These are phyloP conservation scores for Leptobrachium leishanense DNA, from an alignment of 2,113 vertebrate genomes.

Conservation along the genomic window DNA sequence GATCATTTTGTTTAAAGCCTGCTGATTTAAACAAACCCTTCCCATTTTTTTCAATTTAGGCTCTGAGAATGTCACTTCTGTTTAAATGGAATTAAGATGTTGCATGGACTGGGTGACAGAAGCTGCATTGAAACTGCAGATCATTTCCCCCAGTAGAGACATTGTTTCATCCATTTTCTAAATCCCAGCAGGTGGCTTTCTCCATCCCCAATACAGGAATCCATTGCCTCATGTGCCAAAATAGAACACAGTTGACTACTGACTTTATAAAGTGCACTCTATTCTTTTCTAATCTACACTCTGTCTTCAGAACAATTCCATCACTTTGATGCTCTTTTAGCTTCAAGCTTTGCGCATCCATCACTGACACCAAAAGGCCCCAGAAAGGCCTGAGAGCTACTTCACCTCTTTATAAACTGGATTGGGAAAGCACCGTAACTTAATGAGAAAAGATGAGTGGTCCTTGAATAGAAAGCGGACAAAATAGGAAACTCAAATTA, in stretches of 20 bases:
- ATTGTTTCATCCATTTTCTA: constrained; percentile 79
- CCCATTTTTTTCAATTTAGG: constrained; percentile 56
- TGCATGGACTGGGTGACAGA: constrained; percentile 26
- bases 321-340: constrained; percentile 65
- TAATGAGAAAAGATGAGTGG: constrained; percentile 29
- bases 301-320: constrained; percentile 43
- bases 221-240: constrained; percentile 68
- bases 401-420: constrained; percentile 62
- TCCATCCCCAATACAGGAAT: constrained; percentile 52
- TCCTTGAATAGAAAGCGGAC: background rate
- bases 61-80: constrained; percentile 58
- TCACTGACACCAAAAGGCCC: constrained; percentile 71
- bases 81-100: constrained; percentile 43
- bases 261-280: constrained; percentile 55
- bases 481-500: constrained; percentile 6
- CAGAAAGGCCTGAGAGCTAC: constrained; percentile 61
- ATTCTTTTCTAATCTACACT: constrained; percentile 53
- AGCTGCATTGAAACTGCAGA: constrained; percentile 61
- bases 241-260: constrained; percentile 57
- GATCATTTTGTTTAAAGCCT: constrained; percentile 56
- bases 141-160: constrained; percentile 70
- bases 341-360: constrained; percentile 72
- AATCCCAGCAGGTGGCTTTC: constrained; percentile 75
- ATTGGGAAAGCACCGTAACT: constrained; percentile 52
- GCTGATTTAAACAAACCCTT: constrained; percentile 59